These are phyloP conservation scores for Embidobia sp. DNA, from an alignment of 2,888 invertebrate genomes.

Conservation along the genomic window DNA sequence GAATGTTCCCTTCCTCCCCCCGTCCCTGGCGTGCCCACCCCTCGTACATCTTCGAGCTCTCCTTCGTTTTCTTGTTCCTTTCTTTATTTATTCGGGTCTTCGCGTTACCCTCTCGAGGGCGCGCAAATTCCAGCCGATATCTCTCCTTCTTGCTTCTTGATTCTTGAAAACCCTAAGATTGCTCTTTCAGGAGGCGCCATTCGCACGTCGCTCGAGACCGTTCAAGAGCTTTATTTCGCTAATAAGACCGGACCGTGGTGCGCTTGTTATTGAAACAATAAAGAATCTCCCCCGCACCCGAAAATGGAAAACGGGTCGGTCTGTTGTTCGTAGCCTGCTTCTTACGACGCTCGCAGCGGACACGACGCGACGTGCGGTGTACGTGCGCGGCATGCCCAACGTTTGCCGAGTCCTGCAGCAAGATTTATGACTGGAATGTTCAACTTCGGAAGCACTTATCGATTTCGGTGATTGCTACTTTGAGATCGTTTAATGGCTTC, in stretches of 20 bases:
- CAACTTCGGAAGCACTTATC: slow-evolving; percentile 26
- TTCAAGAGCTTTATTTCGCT: slow-evolving; percentile 82
- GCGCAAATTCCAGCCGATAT: slow-evolving; percentile 50
- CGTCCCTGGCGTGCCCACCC: slow-evolving; percentile 7
- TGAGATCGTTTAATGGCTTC: slow-evolving; percentile 5
- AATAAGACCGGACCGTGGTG: slow-evolving; percentile 80
- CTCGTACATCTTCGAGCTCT: slow-evolving; percentile 63
- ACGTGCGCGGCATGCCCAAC: slow-evolving; percentile 78
- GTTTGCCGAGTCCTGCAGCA: slow-evolving; percentile 69
- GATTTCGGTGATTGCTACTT: slow-evolving; percentile 28
- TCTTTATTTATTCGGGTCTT: slow-evolving; percentile 56
- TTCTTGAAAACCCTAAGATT: slow-evolving; percentile 53
- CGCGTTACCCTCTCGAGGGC: slow-evolving; percentile 27
- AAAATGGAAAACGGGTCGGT: slow-evolving; percentile 73
- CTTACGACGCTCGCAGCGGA: slow-evolving; percentile 66
- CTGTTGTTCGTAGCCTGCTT: slow-evolving; percentile 73
- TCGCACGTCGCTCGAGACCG: slow-evolving; percentile 70
- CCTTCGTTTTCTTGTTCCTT: slow-evolving; percentile 29
- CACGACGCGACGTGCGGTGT: slow-evolving; percentile 64
- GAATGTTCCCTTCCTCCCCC: slow-evolving; percentile 67
- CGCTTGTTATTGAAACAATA: slow-evolving; percentile 81
- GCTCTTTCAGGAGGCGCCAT: slow-evolving; percentile 41
- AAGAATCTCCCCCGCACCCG: slow-evolving; percentile 77
- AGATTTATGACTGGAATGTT: slow-evolving; percentile 19
- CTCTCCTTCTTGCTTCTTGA: slow-evolving; percentile 44